A percentile compares a stretch with the other conserved stretches of the same genome.
These are phyloP conservation scores for Alca torda DNA, from an alignment of 2,797 vertebrate species.

Conservation along the genomic window DNA sequence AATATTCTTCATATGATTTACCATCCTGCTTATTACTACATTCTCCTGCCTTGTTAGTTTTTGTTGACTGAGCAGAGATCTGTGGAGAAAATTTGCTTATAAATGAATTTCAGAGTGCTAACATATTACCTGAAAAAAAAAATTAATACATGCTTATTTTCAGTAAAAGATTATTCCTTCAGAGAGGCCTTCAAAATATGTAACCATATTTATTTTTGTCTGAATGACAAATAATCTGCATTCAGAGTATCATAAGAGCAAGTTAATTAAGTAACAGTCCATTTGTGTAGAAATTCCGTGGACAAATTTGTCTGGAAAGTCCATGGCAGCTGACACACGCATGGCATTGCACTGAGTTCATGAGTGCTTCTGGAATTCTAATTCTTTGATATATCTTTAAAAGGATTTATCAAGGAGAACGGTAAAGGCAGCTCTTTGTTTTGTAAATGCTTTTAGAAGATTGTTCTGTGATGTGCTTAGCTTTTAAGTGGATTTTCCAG, in stretches of 20 bases:
- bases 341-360: background rate
- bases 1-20: background rate
- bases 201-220: background rate
- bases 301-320: background rate
- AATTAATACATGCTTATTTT: background rate
- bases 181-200: background rate
- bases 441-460: background rate
- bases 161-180: background rate
- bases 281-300: background rate
- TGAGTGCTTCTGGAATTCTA: background rate
- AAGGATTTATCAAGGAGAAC: background rate
- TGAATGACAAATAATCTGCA: background rate
- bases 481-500: background rate
- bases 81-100: background rate
- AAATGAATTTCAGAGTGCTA: background rate
- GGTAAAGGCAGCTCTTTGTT: background rate
- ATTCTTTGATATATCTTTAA: background rate
- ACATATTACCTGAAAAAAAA: background rate
- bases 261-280: background rate
- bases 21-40: background rate
- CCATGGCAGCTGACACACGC: background rate
- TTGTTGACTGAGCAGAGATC: background rate
- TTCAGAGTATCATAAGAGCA: background rate
- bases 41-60: background rate
- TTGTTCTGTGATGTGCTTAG: background rate